A percentile compares a stretch with the other conserved stretches of the same genome.
These are phyloP conservation scores for rat (Rattus norvegicus) DNA, from an alignment of 2,113 vertebrate species.

Conservation along the genomic window DNA sequence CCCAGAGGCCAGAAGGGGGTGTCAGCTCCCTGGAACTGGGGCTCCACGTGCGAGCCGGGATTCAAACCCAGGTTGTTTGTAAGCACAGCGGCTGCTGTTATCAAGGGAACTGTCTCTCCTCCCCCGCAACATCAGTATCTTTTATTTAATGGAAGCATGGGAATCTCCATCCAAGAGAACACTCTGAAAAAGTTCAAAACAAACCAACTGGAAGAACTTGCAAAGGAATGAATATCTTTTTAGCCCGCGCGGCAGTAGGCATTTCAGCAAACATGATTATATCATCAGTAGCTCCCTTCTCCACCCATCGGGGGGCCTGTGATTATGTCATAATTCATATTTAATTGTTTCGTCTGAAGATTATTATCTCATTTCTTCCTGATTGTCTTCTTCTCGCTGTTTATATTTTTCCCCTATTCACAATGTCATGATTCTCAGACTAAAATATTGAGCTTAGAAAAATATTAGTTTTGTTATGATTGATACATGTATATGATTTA, in stretches of 20 bases:
- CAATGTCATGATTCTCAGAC: conserved; percentile 74
- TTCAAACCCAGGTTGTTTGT: neutral
- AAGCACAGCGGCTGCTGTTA: neutral
- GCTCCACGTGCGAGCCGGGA: neutral
- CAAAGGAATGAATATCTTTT: conserved; percentile 50
- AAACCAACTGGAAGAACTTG: conserved; percentile 42
- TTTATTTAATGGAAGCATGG: neutral
- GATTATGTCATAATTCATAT: conserved; percentile 82
- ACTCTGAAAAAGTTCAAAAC: conserved; percentile 61
- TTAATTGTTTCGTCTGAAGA: conserved; percentile 82
- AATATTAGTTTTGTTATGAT: conserved; percentile 78
- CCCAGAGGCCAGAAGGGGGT: neutral
- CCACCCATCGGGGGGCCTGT: conserved; percentile 76
- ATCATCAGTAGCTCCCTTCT: conserved; percentile 80
- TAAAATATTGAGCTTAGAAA: conserved; percentile 76
- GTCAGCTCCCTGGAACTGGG: neutral
- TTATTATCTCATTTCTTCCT: conserved; percentile 80
- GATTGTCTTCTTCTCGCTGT: conserved; percentile 80
- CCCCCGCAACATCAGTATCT: neutral
- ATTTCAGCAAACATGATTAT: conserved; percentile 67
- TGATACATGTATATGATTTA: conserved; percentile 78
- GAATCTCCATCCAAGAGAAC: neutral
- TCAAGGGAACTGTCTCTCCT: accelerated
- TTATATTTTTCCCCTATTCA: conserved; percentile 77
- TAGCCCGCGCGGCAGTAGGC: conserved; percentile 57